phyloP scores from a whole-genome alignment of 2,113 vertebrate species.

The Dipodomys ordii region DNA sequence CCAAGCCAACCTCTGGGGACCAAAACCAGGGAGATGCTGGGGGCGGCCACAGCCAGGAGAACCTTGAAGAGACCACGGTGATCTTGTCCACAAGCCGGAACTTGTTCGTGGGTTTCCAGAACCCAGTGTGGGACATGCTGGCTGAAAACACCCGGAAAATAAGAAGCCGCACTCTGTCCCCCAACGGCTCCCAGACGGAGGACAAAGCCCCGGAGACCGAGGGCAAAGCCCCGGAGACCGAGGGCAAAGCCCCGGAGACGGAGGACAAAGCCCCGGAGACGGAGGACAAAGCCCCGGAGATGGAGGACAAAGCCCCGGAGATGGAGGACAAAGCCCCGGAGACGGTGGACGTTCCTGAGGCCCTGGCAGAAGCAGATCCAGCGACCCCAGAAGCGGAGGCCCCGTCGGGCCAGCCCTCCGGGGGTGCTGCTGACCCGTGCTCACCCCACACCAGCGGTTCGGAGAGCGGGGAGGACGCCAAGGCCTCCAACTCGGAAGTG shows the following conservation, averaged over 20 bases:
- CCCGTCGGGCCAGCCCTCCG: fast-evolving
- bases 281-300: neutral
- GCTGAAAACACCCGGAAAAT: fast-evolving
- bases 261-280: neutral
- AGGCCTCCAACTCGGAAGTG: neutral
- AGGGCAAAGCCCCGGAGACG: neutral
- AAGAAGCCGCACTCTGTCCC: neutral
- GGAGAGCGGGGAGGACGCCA: fast-evolving
- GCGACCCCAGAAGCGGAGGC: fast-evolving
- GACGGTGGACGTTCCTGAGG: fast-evolving
- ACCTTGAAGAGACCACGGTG: fast-evolving
- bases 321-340: neutral
- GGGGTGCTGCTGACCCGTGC: fast-evolving
- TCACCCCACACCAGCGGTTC: fast-evolving
- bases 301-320: neutral
- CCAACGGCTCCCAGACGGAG: neutral
- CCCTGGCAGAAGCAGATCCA: neutral
- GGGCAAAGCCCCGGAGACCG: neutral
- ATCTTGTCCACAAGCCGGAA: neutral
- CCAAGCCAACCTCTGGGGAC: neutral
- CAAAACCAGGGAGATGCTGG: neutral
- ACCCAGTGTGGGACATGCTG: fast-evolving
- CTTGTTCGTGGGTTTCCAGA: neutral
- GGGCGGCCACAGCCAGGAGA: neutral
- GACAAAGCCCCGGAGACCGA: neutral